These are phyloP conservation scores for Passer domesticus DNA, from an alignment of 2,113 vertebrate genomes.

Conservation along the genomic window DNA sequence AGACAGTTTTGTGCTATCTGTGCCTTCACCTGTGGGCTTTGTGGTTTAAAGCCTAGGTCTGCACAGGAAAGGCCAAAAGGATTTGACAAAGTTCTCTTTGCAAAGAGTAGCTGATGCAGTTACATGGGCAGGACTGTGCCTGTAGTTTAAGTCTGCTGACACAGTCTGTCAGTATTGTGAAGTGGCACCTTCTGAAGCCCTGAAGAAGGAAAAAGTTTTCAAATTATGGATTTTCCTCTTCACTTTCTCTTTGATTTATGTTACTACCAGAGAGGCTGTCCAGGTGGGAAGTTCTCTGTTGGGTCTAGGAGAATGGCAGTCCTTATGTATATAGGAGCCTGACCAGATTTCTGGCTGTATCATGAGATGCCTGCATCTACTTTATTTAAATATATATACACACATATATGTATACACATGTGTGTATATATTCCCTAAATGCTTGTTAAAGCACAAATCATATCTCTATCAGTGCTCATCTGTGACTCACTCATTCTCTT, in stretches of 20 bases:
- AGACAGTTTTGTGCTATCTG: not conserved
- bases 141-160: not conserved
- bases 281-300: not conserved
- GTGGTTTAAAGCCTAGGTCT: not conserved
- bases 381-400: not conserved
- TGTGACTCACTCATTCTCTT: not conserved
- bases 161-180: not conserved
- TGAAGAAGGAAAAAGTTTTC: not conserved
- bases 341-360: constrained; percentile 69
- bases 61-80: not conserved
- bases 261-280: not conserved
- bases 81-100: not conserved
- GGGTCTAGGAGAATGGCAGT: not conserved
- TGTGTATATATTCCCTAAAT: not conserved
- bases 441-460: constrained; percentile 21
- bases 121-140: not conserved
- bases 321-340: not conserved
- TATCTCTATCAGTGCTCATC: constrained; percentile 8
- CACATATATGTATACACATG: not conserved
- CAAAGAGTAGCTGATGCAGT: not conserved
- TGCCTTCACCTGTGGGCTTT: not conserved
- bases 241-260: not conserved
- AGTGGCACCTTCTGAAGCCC: not conserved
- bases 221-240: not conserved
- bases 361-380: not conserved